These are phyloP conservation scores for Erythrocebus patas DNA, from an alignment of 2,113 vertebrate species.

Conservation along the genomic window DNA sequence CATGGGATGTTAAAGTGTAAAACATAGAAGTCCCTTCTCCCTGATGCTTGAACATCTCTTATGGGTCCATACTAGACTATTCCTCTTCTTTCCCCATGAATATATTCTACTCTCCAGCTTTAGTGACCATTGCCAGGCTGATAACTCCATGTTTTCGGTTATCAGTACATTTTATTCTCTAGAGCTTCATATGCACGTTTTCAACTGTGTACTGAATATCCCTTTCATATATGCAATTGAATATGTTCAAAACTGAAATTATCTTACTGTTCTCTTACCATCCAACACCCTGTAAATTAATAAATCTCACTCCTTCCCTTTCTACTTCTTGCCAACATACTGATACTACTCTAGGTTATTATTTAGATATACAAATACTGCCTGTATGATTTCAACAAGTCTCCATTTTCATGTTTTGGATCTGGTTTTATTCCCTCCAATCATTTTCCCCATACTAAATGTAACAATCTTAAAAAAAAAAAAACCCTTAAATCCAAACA, in stretches of 20 bases:
- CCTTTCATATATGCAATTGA: not conserved
- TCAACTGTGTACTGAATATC: not conserved
- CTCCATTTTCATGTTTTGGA: not conserved
- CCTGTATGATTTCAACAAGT: not conserved
- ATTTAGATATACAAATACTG: not conserved
- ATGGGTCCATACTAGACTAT: not conserved
- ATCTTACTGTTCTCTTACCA: not conserved
- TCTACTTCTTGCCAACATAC: not conserved
- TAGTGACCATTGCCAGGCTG: not conserved
- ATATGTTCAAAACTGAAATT: constrained; percentile 10
- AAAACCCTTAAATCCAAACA: not conserved
- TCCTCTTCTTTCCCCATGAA: accelerated
- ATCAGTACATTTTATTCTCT: not conserved
- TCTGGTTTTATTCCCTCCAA: not conserved
- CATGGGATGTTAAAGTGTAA: not conserved
- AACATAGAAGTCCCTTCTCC: not conserved
- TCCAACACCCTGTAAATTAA: not conserved
- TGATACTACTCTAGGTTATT: not conserved
- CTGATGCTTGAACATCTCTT: not conserved
- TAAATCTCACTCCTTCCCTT: not conserved
- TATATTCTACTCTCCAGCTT: not conserved
- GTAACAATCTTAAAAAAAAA: not conserved
- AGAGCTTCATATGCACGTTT: not conserved
- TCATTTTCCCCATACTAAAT: not conserved
- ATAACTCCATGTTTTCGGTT: not conserved